Evolutionary conservation across 2,888 invertebrate species (phyloP), one percentile per base, ranked within the genome.

Genomic region (Clanis bilineata): DNA sequence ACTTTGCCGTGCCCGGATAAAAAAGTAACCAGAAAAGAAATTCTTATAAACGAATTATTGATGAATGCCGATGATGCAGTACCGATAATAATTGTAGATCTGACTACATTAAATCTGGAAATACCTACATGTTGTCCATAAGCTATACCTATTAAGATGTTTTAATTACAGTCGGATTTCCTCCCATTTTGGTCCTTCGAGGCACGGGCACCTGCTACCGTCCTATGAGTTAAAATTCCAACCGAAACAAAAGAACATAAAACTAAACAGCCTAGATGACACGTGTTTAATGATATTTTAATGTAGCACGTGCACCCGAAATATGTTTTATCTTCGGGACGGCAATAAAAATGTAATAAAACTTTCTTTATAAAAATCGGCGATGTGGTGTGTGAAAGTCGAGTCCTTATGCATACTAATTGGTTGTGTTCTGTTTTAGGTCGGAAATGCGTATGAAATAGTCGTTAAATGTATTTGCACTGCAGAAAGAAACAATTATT

Each of bases 251-350:
- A 51, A 51, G 51, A 28, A 32, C 32, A 32, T 51, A 51, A 51
- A 51, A 51, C 51, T 51, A 51, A 51, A 51, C 32, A 32, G 51
- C 51, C 32, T 51, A 51, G 51, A 51, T 28, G 51, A 51, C 51
- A 51, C 51, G 51, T 51, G 51, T 51, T 45, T 51, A 51, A 51
- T 51, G 51, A 28, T 32, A 28, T 51, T 51, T 51, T 51, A 51
- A 51, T 51, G 51, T 51, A 10, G 10, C 51, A 51, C 51, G 51
- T 51, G 32, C 51, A 10, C 18, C 28, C 51, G 18, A 51, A 51
- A 51, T 18, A 32, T 51, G 51, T 51, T 51, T 51, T 51, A 51
- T 51, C 32, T 51, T 18, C 28, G 32, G 18, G 18, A 18, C 28
- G 10, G 32, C 32, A 18, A 51, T 51, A 51, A 51, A 51, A 51